Conservation (phyloP, 2,888 invertebrate genomes). For the Carabus problematicus region DNA sequence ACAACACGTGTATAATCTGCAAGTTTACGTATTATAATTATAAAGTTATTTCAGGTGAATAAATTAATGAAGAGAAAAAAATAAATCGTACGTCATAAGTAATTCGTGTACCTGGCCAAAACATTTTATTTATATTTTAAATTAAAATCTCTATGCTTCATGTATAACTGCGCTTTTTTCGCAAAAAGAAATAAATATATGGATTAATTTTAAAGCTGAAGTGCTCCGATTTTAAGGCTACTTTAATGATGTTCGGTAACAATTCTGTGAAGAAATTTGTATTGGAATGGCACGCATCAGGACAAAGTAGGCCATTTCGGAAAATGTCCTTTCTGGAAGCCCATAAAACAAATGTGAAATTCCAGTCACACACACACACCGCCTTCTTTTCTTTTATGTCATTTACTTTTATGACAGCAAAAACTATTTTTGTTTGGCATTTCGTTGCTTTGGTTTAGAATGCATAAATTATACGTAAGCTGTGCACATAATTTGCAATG, state of each 20-base stretch:
- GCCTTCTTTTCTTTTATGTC: conserved; percentile 17
- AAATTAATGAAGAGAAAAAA: no score
- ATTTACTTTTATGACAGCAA: conserved; percentile 27
- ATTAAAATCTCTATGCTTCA: no score
- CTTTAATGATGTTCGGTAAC: not conserved
- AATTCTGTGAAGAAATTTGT: conserved; percentile 20
- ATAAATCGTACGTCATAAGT: no score
- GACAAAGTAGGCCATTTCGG: conserved; percentile 27
- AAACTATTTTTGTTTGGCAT: conserved; percentile 4
- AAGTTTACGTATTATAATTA: no score
- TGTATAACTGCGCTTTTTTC: no score
- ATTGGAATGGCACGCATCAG: conserved; percentile 22
- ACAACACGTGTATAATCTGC: no score
- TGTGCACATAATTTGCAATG: not conserved
- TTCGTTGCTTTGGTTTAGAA: not conserved
- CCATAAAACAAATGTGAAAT: conserved; percentile 29
- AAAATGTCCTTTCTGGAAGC: conserved; percentile 15
- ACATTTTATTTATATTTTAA: no score
- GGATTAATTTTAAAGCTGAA: no score
- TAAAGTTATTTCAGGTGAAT: no score
- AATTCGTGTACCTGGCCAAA: no score
- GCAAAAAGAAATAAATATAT: no score
- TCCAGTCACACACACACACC: conserved; percentile 1
- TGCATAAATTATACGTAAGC: conserved; percentile 1
- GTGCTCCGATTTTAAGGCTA: no score